Percentiles rank a stretch among this genome's conserved stretches.
phyloP scores from a whole-genome alignment of 1,140 invertebrate genomes.

The Cepaea nemoralis region DNA sequence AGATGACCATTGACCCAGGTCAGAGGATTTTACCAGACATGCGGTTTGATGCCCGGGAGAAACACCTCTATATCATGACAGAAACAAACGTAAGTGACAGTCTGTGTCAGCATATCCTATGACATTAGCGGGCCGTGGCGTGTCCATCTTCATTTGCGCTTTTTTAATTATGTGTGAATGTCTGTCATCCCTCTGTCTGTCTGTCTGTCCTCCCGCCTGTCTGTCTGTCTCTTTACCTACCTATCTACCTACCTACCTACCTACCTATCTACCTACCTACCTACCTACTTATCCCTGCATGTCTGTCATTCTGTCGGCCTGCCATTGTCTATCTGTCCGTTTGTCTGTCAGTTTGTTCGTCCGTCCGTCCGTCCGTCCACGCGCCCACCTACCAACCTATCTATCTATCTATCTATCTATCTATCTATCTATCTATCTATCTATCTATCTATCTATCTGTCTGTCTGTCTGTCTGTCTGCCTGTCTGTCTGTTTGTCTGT shows the following conservation, averaged over 20 bases:
- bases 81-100: constrained; percentile 82
- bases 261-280: background rate
- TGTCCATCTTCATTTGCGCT: no score
- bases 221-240: background rate
- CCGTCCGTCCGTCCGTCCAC: background rate
- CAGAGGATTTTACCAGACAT: constrained; percentile 89
- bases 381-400: background rate
- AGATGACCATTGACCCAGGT: constrained; percentile 81
- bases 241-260: background rate
- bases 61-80: constrained; percentile 95
- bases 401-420: background rate
- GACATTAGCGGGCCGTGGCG: no score
- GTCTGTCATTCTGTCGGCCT: background rate
- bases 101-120: no score
- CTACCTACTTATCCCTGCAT: background rate
- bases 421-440: background rate
- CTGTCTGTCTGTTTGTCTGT: background rate
- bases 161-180: no score
- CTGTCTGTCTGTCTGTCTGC: background rate
- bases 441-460: background rate
- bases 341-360: background rate
- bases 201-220: constrained; percentile 9
- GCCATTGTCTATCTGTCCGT: background rate
- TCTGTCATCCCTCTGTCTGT: constrained; percentile 21
- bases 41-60: constrained; percentile 84